A percentile compares a stretch with the other conserved stretches of the same genome.
Evolutionary conservation across 2,888 invertebrate genomes (phyloP).

Genomic region (Theretra japonica): DNA sequence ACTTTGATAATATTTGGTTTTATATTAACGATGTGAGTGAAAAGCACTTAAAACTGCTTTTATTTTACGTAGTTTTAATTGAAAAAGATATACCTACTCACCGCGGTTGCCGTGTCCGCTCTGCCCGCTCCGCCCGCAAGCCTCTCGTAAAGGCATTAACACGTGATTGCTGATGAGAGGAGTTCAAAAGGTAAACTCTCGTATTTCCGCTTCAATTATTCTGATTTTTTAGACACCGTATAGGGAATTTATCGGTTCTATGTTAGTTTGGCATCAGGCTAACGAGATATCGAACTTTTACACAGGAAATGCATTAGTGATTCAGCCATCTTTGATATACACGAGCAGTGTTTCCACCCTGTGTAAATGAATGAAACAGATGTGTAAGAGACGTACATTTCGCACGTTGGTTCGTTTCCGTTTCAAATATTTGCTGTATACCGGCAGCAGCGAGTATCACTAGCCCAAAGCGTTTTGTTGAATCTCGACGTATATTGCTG

Average conservation of each 20-base stretch:
- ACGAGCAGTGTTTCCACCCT: neutral
- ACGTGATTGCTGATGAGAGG: neutral
- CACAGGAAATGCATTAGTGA: slow-evolving; percentile 16
- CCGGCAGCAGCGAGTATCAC: neutral
- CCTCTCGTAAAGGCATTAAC: neutral
- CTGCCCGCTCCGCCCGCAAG: neutral
- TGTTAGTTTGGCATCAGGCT: slow-evolving; percentile 12
- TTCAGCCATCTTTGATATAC: neutral
- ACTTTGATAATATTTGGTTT: neutral
- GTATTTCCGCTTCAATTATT: neutral
- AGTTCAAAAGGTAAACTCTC: neutral
- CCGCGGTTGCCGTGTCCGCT: neutral
- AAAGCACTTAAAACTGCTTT: neutral
- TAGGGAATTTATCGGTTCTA: neutral
- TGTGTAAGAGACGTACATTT: neutral
- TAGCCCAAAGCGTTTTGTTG: neutral
- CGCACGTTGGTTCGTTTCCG: neutral
- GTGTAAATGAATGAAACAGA: neutral
- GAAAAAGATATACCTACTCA: neutral
- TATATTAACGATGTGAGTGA: neutral
- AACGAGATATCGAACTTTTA: slow-evolving; percentile 9
- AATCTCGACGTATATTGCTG: slow-evolving; percentile 4
- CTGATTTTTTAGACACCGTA: neutral
- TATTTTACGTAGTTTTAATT: neutral
- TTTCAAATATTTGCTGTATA: neutral